Conservation (phyloP, 2,797 vertebrate genomes). For the Brachyalestes nurse region DNA sequence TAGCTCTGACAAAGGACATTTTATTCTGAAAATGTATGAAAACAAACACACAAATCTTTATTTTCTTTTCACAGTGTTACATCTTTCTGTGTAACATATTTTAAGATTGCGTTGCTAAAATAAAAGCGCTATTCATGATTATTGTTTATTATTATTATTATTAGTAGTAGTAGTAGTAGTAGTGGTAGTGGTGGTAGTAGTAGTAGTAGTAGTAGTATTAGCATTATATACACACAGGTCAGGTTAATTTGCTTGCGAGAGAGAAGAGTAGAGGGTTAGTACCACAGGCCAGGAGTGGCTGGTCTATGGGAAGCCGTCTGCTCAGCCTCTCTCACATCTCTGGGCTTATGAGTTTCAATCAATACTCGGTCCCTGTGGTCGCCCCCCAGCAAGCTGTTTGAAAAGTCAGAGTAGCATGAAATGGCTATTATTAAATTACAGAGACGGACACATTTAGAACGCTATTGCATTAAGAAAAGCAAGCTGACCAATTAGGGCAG, state of each 20-base stretch:
- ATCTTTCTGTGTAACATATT: not conserved
- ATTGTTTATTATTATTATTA: too few relatives aligned
- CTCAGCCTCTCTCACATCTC: conserved; percentile 73
- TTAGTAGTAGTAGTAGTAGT: too few relatives aligned
- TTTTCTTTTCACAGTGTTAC: too few relatives aligned
- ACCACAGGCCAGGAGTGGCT: conserved; percentile 42
- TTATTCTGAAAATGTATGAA: not conserved
- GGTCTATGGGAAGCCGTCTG: conserved; percentile 76
- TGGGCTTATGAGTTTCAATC: conserved; percentile 73
- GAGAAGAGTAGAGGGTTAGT: conserved; percentile 19
- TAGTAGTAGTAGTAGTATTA: not conserved
- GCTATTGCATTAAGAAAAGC: conserved; percentile 81
- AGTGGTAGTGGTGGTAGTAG: too few relatives aligned
- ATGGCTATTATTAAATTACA: conserved; percentile 84
- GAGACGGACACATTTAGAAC: conserved; percentile 81
- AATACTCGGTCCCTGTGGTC: conserved; percentile 77
- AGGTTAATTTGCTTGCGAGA: not conserved
- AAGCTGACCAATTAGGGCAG: conserved; percentile 79
- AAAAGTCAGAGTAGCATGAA: conserved; percentile 80
- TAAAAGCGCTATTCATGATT: not conserved
- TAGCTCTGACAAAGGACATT: not conserved
- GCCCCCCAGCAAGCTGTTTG: conserved; percentile 73
- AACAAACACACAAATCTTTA: not conserved
- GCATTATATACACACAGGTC: not conserved
- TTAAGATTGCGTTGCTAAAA: not conserved